Percentiles rank a stretch among this genome's conserved stretches.
These are phyloP conservation scores for Calliphora vomitoria DNA, from an alignment of 2,888 invertebrate genomes.

Conservation along the genomic window DNA sequence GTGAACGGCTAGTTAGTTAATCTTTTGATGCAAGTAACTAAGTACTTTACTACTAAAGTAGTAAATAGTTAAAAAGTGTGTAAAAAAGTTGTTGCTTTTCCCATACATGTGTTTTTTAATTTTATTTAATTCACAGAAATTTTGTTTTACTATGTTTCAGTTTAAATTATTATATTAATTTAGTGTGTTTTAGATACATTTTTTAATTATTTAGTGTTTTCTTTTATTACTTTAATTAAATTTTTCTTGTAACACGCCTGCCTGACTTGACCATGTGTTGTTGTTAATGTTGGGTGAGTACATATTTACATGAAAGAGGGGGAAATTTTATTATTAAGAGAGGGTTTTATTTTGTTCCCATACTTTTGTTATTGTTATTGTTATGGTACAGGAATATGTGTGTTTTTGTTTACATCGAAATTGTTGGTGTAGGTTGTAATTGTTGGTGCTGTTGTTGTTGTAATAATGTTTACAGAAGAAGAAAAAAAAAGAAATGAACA, in stretches of 20 bases:
- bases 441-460: slow-evolving; percentile 17
- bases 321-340: not conserved
- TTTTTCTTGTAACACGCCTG: not conserved
- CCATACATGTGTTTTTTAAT: no score
- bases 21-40: not conserved
- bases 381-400: not conserved
- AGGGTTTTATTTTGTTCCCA: slow-evolving; percentile 33
- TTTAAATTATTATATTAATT: no score
- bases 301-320: not conserved
- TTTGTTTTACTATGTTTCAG: no score
- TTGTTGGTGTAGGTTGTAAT: slow-evolving; percentile 63
- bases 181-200: not conserved
- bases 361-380: slow-evolving; percentile 6
- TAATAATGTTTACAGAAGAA: slow-evolving; percentile 30
- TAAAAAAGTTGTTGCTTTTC: no score
- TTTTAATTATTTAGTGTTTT: not conserved
- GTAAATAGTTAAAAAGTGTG: no score
- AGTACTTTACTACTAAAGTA: no score
- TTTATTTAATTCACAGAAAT: no score
- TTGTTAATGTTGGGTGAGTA: not conserved
- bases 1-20: not conserved
- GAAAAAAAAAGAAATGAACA: not conserved
- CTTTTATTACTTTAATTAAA: not conserved
- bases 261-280: not conserved
- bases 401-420: slow-evolving; percentile 14